phyloP scores from a whole-genome alignment of 2,888 invertebrate genomes.

The Cephus spinipes region DNA sequence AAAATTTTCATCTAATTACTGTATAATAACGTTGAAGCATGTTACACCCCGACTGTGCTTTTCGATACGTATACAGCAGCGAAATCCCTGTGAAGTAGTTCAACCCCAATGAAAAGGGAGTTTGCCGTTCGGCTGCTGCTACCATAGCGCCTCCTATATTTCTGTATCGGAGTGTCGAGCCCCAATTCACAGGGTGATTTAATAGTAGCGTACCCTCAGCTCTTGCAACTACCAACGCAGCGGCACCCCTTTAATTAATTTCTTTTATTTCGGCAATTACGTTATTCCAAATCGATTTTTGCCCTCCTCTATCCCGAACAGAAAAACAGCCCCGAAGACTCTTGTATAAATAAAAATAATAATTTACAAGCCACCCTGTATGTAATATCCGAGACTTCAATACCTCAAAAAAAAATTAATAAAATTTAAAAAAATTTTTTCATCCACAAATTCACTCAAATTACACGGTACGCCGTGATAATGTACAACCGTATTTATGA shows the following conservation, averaged over 20 bases:
- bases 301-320: neutral
- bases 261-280: neutral
- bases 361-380: neutral
- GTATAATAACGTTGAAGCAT: neutral
- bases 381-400: accelerated
- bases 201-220: neutral
- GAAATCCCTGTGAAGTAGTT: neutral
- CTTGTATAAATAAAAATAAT: neutral
- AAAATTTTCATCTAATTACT: neutral
- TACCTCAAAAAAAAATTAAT: neutral
- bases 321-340: neutral
- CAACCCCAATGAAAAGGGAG: neutral
- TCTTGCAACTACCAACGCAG: neutral
- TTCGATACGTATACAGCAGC: neutral
- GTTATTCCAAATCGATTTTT: neutral
- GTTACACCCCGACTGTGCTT: neutral
- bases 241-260: neutral
- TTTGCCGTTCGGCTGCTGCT: neutral
- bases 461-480: neutral
- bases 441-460: neutral
- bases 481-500: neutral
- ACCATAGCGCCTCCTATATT: neutral
- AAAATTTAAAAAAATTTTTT: neutral
- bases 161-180: neutral
- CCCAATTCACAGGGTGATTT: neutral